Conservation (phyloP, 2,888 invertebrate species). For the Cerastis rubricosa region DNA sequence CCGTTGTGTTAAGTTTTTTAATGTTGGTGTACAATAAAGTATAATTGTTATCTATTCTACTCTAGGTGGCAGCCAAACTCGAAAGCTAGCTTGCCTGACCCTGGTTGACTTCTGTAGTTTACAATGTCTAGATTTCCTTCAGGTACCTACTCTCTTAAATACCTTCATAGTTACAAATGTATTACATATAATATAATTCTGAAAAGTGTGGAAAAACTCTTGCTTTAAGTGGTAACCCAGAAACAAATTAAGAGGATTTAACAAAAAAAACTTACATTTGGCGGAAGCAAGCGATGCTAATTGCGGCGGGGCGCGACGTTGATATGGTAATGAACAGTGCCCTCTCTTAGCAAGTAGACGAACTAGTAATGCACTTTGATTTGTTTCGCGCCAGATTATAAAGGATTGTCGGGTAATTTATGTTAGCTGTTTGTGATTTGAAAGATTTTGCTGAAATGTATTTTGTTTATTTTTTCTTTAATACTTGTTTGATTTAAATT, state of each 20-base stretch:
- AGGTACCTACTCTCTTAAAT: neutral
- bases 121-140: neutral
- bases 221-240: slow-evolving; percentile 62
- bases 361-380: slow-evolving; percentile 68
- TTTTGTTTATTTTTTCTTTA: neutral
- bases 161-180: neutral
- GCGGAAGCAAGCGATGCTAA: slow-evolving; percentile 83
- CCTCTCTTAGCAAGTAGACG: slow-evolving; percentile 77
- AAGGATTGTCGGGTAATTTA: slow-evolving; percentile 57
- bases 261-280: slow-evolving; percentile 80
- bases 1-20: no score
- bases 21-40: no score
- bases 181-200: neutral
- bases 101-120: neutral
- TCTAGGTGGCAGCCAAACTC: neutral
- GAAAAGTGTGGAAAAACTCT: neutral
- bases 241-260: slow-evolving; percentile 82
- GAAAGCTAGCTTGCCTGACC: neutral
- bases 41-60: no score
- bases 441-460: slow-evolving; percentile 7
- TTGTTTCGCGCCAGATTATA: slow-evolving; percentile 59
- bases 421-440: slow-evolving; percentile 24
- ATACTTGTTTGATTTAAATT: neutral
- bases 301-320: slow-evolving; percentile 69
- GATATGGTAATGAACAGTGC: slow-evolving; percentile 80